These are phyloP conservation scores for Blennius ocellaris DNA, from an alignment of 2,113 vertebrate genomes.

Conservation along the genomic window DNA sequence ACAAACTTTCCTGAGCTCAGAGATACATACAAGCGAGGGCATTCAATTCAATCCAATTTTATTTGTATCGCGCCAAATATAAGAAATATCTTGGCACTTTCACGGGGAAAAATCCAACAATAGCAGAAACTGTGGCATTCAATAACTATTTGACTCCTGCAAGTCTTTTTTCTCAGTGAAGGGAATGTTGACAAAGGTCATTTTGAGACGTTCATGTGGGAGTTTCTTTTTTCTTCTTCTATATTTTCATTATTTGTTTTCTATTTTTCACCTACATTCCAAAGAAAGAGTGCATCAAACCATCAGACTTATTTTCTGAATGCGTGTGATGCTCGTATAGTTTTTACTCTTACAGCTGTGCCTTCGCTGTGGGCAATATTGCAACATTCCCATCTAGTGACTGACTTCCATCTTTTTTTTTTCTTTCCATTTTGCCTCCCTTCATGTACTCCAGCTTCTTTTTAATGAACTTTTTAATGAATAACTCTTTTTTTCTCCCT, in stretches of 20 bases:
- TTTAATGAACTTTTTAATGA: constrained; percentile 26
- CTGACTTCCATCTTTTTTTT: background rate
- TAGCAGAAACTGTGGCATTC: too few relatives aligned
- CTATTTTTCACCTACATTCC: background rate
- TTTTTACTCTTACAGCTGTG: background rate
- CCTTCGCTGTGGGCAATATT: background rate
- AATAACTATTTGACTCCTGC: background rate
- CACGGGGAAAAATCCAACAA: too few relatives aligned
- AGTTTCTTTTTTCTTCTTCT: too few relatives aligned
- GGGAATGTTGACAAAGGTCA: background rate
- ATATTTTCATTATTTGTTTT: too few relatives aligned
- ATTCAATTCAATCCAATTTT: too few relatives aligned
- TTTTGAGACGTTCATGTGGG: background rate
- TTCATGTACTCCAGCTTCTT: background rate
- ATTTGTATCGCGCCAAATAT: too few relatives aligned
- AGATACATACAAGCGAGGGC: too few relatives aligned
- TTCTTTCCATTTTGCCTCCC: background rate
- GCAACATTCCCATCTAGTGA: background rate
- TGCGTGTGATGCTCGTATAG: background rate
- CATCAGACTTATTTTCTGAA: background rate
- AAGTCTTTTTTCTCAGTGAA: background rate
- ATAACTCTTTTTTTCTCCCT: constrained; percentile 3
- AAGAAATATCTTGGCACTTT: too few relatives aligned
- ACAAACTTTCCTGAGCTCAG: too few relatives aligned
- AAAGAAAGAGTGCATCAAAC: background rate